Evolutionary conservation across 2,797 vertebrate species (phyloP).

Genomic region (Strix occidentalis): DNA sequence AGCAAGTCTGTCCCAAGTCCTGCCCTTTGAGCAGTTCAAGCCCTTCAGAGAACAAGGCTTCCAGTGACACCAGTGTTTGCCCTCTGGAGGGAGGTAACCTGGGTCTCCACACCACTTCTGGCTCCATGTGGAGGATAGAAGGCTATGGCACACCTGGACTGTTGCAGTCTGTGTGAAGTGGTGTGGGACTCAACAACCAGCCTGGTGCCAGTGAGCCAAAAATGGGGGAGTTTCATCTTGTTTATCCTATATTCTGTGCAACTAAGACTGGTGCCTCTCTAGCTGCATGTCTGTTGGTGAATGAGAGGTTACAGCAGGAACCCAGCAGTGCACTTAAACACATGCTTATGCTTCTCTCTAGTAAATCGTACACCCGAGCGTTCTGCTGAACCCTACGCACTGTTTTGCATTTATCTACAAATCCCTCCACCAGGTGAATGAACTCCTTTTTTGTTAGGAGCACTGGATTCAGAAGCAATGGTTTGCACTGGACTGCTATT

Average conservation of each 20-base stretch:
- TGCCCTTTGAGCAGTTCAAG: background rate
- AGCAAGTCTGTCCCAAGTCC: background rate
- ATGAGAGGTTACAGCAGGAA: background rate
- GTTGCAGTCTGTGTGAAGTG: background rate
- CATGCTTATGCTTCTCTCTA: background rate
- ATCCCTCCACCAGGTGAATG: background rate
- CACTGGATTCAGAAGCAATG: background rate
- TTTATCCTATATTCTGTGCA: background rate
- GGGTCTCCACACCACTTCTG: background rate
- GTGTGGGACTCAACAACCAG: background rate
- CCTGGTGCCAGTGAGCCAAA: background rate
- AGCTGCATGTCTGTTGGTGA: background rate
- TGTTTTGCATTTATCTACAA: background rate
- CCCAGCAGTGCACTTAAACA: background rate
- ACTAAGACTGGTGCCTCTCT: background rate
- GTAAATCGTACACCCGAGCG: fast-evolving
- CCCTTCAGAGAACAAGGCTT: background rate
- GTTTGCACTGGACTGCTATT: background rate
- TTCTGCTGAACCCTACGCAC: background rate
- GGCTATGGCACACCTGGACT: background rate
- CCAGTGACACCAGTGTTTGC: background rate
- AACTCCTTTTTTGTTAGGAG: background rate
- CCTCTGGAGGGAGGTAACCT: background rate
- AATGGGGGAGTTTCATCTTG: background rate
- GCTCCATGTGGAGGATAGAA: fast-evolving